Conservation (phyloP, 2,888 invertebrate genomes). For the Meta bourneti region DNA sequence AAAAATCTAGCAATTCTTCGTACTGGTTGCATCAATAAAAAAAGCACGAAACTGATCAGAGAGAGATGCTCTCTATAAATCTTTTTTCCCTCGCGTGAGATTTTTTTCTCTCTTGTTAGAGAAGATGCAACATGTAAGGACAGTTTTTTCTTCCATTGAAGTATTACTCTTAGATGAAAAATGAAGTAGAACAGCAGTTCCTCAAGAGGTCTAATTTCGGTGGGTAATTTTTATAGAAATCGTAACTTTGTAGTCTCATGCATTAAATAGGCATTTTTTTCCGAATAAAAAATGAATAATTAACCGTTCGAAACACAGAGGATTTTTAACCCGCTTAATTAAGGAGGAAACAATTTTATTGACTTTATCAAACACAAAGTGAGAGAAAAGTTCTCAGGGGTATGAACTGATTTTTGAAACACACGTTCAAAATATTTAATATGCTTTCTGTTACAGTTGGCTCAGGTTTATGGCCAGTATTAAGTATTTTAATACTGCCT, state of each 20-base stretch:
- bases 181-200: conserved; percentile 13
- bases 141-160: conserved; percentile 19
- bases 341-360: neutral
- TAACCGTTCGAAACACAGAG: neutral
- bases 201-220: conserved; percentile 15
- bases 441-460: too few species aligned
- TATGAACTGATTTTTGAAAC: neutral
- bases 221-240: conserved; percentile 13
- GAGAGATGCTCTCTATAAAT: conserved; percentile 19
- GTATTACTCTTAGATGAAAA: conserved; percentile 33
- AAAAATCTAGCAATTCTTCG: conserved; percentile 44
- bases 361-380: neutral
- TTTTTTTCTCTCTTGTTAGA: neutral
- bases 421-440: neutral
- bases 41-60: conserved; percentile 39
- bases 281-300: neutral
- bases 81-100: neutral
- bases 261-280: conserved; percentile 6
- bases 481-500: too few species aligned
- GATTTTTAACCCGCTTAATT: neutral
- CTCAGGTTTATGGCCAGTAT: too few species aligned
- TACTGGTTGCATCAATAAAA: conserved; percentile 35
- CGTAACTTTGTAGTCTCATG: neutral
- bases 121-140: conserved; percentile 15
- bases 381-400: neutral